These are phyloP conservation scores for Diarsia brunnea DNA, from an alignment of 2,888 invertebrate species.

Conservation along the genomic window DNA sequence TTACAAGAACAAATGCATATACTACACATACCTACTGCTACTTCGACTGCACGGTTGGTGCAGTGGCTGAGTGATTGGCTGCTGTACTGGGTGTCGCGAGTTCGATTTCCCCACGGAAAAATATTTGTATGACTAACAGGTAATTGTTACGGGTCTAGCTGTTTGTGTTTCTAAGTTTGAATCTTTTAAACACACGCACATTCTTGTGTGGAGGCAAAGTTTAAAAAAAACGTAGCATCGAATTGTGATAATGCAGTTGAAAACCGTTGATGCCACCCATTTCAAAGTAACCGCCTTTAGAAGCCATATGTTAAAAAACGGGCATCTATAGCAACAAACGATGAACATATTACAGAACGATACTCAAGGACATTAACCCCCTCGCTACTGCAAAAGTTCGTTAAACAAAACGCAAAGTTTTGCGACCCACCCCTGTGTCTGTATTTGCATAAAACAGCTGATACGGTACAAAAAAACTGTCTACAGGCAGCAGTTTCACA, in stretches of 20 bases:
- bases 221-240: too few species aligned
- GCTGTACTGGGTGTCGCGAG: too few species aligned
- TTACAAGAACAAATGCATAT: background rate
- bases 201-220: too few species aligned
- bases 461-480: constrained; percentile 10
- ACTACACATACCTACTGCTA: too few species aligned
- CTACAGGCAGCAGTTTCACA: background rate
- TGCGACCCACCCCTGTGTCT: background rate
- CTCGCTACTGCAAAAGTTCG: constrained; percentile 3
- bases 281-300: background rate
- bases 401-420: background rate
- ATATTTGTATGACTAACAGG: too few species aligned
- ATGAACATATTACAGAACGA: constrained; percentile 7
- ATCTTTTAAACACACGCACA: too few species aligned
- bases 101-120: background rate
- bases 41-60: too few species aligned
- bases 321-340: background rate
- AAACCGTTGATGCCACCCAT: background rate
- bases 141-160: background rate
- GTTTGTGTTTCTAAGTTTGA: background rate
- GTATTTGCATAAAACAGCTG: constrained; percentile 30
- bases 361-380: constrained; percentile 2
- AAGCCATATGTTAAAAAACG: constrained; percentile 13
- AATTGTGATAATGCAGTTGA: background rate
- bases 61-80: too few species aligned